Evolutionary conservation across 2,888 invertebrate species (phyloP), one percentile per base, ranked within the genome.

Genomic region (Caenorhabditis imperialis): DNA sequence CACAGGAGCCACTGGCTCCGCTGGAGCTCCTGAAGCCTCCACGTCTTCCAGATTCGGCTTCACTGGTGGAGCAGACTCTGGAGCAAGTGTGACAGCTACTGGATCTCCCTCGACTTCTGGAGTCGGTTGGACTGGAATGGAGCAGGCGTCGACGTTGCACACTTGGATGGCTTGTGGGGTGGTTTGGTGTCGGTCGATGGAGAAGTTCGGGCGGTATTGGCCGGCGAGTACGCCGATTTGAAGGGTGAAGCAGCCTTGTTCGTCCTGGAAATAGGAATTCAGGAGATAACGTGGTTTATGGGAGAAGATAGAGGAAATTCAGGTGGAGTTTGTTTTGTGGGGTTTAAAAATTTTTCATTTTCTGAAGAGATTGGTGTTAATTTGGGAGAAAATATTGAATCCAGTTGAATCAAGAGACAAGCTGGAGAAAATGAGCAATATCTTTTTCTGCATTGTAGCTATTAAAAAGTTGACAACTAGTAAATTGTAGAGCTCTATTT

Each of bases 211-310:
- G 8, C 37, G 53, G 53, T 78, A 82, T 25, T 71, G 50, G 18
- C 82, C 82, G 38, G 75, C 73, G 22, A 75, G 63, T 27, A 81
- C 23, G 8, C 51, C 78, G 30, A 81, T 22, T 69, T 82, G 81
- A 14, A 82, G 67, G 22, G 78, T 73, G 27, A 78, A 61, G 40
- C 79, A 79, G 12, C 78, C 78, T 33, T 77, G 30, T 6, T 53
- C 54, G 27, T 78, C 54, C 75, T 74, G 44, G 25, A 58, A 30
- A 37, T 18, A 40, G 20, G n/a, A n/a, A n/a, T n/a, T n/a, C n/a
- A n/a, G n/a, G n/a, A n/a, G n/a, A n/a, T n/a, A n/a, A n/a, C n/a
- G n/a, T n/a, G n/a, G n/a, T n/a, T n/a, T n/a, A n/a, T n/a, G n/a
- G n/a, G n/a, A n/a, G n/a, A n/a, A n/a, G n/a, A n/a, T n/a, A n/a